Conservation (phyloP, 2,113 vertebrate species). For the Phyllostomus discolor region DNA sequence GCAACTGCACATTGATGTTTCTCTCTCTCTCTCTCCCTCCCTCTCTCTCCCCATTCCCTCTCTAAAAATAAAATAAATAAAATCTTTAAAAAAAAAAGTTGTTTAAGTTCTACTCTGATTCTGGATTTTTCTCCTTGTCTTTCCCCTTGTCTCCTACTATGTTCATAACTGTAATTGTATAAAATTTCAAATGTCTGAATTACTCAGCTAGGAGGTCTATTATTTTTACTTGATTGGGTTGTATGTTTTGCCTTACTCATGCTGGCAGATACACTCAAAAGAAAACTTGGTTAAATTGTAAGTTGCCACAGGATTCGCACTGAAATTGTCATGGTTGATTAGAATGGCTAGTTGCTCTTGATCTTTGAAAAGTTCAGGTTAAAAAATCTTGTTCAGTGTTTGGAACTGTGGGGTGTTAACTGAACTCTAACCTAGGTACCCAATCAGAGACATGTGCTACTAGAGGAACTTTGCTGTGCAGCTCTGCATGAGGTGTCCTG, state of each 20-base stretch:
- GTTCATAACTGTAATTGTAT: not conserved
- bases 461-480: not conserved
- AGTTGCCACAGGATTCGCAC: not conserved
- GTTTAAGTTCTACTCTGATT: conserved; percentile 57
- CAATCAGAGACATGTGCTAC: not conserved
- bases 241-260: not conserved
- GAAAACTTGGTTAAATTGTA: not conserved
- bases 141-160: not conserved
- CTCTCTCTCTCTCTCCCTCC: no score
- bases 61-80: no score
- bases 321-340: not conserved
- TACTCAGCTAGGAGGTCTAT: not conserved
- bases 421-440: not conserved
- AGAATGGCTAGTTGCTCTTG: not conserved
- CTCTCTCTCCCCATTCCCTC: no score
- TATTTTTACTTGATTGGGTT: not conserved
- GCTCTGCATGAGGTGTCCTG: not conserved
- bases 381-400: not conserved
- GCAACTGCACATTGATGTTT: no score
- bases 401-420: not conserved
- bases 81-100: not conserved
- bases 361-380: not conserved
- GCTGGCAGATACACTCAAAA: not conserved
- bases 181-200: conserved; percentile 9
- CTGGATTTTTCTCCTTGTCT: not conserved